phyloP scores from a whole-genome alignment of 2,797 vertebrate genomes.

The Falco biarmicus region DNA sequence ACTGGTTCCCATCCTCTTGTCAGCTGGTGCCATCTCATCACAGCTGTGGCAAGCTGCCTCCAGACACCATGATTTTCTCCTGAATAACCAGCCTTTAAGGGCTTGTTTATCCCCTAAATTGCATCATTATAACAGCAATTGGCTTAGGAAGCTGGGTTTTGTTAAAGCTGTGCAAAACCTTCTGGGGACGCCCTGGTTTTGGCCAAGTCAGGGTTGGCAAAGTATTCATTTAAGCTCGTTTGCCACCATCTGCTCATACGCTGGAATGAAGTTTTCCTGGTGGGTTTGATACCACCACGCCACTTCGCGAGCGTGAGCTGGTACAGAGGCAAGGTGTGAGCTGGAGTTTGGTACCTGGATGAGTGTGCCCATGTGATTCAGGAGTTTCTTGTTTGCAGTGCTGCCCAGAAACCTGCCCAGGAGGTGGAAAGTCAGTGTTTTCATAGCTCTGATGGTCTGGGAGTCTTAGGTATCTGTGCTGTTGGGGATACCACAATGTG shows the following conservation, averaged over 20 bases:
- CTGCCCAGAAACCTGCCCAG: neutral
- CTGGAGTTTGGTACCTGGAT: neutral
- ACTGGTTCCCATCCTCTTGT: neutral
- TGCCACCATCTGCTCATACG: neutral
- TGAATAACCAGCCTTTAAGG: slow-evolving; percentile 36
- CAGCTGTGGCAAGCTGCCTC: neutral
- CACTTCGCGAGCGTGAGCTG: neutral
- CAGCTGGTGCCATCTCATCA: neutral
- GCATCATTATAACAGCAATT: slow-evolving; percentile 41
- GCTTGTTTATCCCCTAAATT: slow-evolving; percentile 58
- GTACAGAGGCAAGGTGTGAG: neutral
- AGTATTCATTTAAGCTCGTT: neutral
- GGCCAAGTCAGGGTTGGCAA: slow-evolving; percentile 33
- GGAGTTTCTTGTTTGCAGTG: neutral
- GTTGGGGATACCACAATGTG: fast-evolving
- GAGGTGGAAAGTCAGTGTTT: neutral
- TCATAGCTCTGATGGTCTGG: neutral
- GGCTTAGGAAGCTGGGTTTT: slow-evolving; percentile 29
- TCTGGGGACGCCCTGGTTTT: neutral
- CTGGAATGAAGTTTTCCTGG: neutral
- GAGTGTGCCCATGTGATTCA: neutral
- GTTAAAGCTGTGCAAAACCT: slow-evolving; percentile 50
- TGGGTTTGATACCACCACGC: neutral
- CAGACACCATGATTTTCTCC: slow-evolving; percentile 21
- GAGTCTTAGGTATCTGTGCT: neutral